Percentiles rank a stretch among this genome's conserved stretches.
Conservation (phyloP, 2,797 vertebrate species). For the Phaenicophaeus curvirostris region DNA sequence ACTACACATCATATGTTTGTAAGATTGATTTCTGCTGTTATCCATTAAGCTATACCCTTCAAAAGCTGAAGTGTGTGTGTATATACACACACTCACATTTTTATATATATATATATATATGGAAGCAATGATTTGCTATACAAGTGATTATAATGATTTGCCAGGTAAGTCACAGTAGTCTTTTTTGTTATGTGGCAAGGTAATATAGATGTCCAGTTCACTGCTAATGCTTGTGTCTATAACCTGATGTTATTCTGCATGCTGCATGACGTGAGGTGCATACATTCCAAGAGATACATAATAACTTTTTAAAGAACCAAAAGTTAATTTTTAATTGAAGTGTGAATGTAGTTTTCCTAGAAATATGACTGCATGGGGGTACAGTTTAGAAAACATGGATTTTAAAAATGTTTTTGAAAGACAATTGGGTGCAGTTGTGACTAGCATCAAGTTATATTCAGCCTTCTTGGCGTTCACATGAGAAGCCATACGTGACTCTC, state of each 20-base stretch:
- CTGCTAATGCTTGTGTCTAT: background rate
- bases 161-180: background rate
- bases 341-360: background rate
- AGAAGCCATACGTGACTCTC: background rate
- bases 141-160: background rate
- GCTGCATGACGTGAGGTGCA: accelerated
- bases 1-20: background rate
- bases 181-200: background rate
- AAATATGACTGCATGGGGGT: background rate
- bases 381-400: background rate
- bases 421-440: background rate
- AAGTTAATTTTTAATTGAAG: background rate
- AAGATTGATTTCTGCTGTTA: background rate
- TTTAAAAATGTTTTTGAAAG: background rate
- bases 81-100: too few relatives aligned
- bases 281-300: background rate
- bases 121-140: background rate
- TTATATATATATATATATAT: too few relatives aligned
- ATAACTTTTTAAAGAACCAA: background rate
- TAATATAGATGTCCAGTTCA: background rate
- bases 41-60: background rate
- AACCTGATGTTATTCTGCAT: background rate
- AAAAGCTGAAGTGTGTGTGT: background rate
- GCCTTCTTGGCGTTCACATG: background rate
- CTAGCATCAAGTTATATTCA: background rate